These are phyloP conservation scores for Pseudorectes ferrugineus DNA, from an alignment of 2,113 vertebrate species.

Conservation along the genomic window DNA sequence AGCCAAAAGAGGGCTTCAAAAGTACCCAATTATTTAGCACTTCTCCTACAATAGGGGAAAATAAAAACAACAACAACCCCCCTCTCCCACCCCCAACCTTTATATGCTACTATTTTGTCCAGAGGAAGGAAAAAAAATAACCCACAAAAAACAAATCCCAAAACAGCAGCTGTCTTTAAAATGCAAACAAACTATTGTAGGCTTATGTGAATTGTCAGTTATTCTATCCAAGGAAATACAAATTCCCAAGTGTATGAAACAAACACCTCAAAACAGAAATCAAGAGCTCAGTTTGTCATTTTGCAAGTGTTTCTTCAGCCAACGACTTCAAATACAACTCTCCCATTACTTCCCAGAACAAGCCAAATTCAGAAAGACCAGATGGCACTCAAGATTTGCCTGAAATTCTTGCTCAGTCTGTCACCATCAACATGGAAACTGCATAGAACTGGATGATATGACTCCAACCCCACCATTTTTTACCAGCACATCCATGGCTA, in stretches of 20 bases:
- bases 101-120: background rate
- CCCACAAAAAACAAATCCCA: background rate
- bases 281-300: background rate
- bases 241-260: background rate
- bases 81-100: fast-evolving
- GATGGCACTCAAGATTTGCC: slow-evolving; percentile 31
- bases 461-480: slow-evolving; percentile 23
- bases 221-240: background rate
- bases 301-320: background rate
- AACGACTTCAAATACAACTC: background rate
- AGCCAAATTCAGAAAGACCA: slow-evolving; percentile 73
- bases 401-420: slow-evolving; percentile 9
- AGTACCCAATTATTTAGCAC: background rate
- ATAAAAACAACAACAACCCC: background rate
- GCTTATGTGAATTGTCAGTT: background rate
- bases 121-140: background rate
- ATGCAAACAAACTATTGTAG: background rate
- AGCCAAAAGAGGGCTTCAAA: background rate
- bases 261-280: background rate
- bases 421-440: slow-evolving; percentile 43
- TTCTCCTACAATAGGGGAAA: background rate
- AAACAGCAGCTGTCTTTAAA: background rate
- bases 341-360: slow-evolving; percentile 54
- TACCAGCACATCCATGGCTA: background rate
- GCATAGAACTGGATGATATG: slow-evolving; percentile 20